Evolutionary conservation across 2,113 vertebrate genomes (phyloP).

Genomic region (Eudyptes chrysolophus): DNA sequence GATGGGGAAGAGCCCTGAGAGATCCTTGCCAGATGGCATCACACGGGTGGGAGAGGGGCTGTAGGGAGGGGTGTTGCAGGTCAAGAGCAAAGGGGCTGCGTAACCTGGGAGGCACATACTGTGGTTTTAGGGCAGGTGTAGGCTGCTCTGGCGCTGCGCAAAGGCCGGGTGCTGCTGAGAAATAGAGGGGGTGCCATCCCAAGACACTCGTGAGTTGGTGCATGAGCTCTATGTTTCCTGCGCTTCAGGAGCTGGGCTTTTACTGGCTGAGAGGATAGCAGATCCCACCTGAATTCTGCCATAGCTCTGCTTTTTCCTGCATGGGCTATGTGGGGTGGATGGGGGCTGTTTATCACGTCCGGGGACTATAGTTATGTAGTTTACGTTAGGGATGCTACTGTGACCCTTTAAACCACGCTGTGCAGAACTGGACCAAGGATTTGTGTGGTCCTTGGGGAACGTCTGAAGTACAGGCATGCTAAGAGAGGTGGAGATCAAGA

Average conservation of each 20-base stretch:
- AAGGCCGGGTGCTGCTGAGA: not conserved
- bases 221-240: not conserved
- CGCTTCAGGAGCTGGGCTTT: not conserved
- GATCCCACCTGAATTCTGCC: not conserved
- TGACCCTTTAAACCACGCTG: not conserved
- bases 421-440: not conserved
- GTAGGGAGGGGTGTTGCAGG: not conserved
- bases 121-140: not conserved
- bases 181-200: not conserved
- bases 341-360: not conserved
- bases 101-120: not conserved
- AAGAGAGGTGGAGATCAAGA: not conserved
- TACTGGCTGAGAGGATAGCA: not conserved
- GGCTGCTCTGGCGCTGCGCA: not conserved
- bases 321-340: not conserved
- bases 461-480: not conserved
- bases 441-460: not conserved
- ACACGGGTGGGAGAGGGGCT: not conserved
- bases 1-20: not conserved
- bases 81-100: not conserved
- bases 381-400: not conserved
- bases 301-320: not conserved
- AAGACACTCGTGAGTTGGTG: not conserved
- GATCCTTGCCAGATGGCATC: not conserved
- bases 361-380: not conserved